A percentile compares a stretch with the other conserved stretches of the same genome.
phyloP scores from a whole-genome alignment of 1,140 invertebrate genomes.

The Polyergus mexicanus region DNA sequence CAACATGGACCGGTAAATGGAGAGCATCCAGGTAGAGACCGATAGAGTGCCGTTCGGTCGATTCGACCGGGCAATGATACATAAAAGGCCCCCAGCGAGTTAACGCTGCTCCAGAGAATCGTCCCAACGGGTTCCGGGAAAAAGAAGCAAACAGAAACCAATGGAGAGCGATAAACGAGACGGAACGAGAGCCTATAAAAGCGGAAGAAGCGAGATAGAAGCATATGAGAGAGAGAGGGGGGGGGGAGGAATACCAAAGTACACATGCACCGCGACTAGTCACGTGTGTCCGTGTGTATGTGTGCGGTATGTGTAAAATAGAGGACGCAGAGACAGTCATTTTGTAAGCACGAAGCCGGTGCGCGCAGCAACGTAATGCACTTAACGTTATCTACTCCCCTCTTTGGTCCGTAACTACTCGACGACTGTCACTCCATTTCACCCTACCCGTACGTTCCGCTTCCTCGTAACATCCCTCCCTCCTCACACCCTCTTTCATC shows the following conservation, averaged over 20 bases:
- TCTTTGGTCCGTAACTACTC: slow-evolving; percentile 63
- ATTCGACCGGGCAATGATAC: slow-evolving; percentile 55
- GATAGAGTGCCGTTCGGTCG: slow-evolving; percentile 36
- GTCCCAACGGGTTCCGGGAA: neutral
- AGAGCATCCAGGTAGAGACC: slow-evolving; percentile 44
- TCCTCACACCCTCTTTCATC: neutral
- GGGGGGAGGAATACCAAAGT: neutral
- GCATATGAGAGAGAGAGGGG: neutral
- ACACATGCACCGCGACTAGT: neutral
- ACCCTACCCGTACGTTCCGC: slow-evolving; percentile 37
- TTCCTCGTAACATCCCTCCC: slow-evolving; percentile 12
- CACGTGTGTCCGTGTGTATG: neutral
- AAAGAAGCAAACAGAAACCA: slow-evolving; percentile 42
- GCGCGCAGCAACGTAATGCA: slow-evolving; percentile 74
- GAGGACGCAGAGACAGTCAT: slow-evolving; percentile 61
- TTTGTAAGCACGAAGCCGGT: slow-evolving; percentile 70
- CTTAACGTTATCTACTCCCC: slow-evolving; percentile 75
- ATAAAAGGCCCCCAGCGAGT: slow-evolving; percentile 39
- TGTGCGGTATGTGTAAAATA: slow-evolving; percentile 30
- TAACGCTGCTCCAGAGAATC: slow-evolving; percentile 24
- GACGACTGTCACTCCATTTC: slow-evolving; percentile 72
- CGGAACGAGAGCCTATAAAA: slow-evolving; percentile 46
- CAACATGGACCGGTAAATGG: slow-evolving; percentile 45
- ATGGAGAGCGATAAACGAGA: slow-evolving; percentile 39
- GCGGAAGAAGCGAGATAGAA: neutral